Conservation (phyloP, 2,888 invertebrate genomes). For the Drosophila meridionalis region DNA sequence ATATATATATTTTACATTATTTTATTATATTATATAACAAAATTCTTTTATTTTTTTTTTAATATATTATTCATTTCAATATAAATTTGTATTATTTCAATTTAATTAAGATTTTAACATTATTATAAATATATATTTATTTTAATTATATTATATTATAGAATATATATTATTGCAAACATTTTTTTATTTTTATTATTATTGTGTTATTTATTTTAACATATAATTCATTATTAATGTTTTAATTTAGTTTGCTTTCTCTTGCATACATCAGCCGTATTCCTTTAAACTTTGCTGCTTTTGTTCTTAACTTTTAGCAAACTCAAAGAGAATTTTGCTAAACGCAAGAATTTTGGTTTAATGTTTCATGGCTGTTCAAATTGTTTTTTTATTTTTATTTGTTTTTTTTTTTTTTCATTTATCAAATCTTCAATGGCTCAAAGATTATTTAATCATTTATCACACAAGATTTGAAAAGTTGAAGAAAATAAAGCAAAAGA, state of each 20-base stretch:
- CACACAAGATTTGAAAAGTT: constrained; percentile 40
- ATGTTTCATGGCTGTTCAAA: not conserved
- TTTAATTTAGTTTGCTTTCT: no score
- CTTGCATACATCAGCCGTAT: not conserved
- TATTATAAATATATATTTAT: not conserved
- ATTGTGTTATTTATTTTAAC: not conserved
- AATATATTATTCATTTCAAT: no score
- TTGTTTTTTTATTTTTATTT: not conserved
- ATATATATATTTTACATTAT: no score
- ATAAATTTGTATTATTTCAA: no score
- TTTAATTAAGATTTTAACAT: no score
- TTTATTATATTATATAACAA: no score
- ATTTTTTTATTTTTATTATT: not conserved
- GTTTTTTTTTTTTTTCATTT: constrained; percentile 13
- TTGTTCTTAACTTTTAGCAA: not conserved
- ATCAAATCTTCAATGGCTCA: constrained; percentile 23
- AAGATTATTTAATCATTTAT: constrained; percentile 45
- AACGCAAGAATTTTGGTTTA: not conserved
- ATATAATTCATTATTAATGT: not conserved
- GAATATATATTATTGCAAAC: no score
- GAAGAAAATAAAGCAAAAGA: not conserved
- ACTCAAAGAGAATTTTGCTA: constrained; percentile 5
- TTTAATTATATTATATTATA: not conserved
- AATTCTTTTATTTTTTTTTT: no score
- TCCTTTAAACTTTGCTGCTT: not conserved